phyloP scores from a whole-genome alignment of 92 coral and sea anemone species.

The Porites lobata region DNA sequence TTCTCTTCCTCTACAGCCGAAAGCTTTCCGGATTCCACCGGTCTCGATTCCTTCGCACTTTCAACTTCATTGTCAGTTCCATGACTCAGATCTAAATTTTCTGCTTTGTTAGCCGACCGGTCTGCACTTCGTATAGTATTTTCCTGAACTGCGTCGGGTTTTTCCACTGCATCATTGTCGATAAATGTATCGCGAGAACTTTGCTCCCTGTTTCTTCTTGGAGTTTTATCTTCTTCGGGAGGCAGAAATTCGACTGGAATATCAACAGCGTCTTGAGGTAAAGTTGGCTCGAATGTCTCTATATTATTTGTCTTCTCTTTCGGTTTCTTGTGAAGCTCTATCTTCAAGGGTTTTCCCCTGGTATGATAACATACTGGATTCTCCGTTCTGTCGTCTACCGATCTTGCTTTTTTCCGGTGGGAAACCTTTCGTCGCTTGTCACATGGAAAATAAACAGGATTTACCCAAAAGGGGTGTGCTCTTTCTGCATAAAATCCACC shows the following conservation, averaged over 20 bases:
- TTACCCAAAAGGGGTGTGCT: slow-evolving; percentile 10
- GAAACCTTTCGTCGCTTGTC: slow-evolving; percentile 22
- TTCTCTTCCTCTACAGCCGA: slow-evolving; percentile 24
- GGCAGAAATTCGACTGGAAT: background rate
- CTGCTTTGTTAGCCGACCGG: background rate
- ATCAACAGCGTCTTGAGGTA: slow-evolving; percentile 6
- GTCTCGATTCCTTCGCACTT: background rate
- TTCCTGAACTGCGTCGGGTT: background rate
- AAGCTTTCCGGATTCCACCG: background rate
- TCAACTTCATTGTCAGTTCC: background rate
- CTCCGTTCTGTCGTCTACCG: background rate
- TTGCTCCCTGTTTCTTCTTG: background rate
- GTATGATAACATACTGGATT: background rate
- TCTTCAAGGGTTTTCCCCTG: slow-evolving; percentile 39
- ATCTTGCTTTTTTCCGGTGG: slow-evolving; percentile 27
- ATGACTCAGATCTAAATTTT: background rate
- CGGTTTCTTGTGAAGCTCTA: background rate
- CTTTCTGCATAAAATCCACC: slow-evolving; percentile 30
- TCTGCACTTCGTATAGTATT: background rate
- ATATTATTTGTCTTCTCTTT: background rate
- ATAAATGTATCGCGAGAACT: background rate
- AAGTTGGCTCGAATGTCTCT: slow-evolving; percentile 5
- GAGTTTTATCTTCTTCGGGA: background rate
- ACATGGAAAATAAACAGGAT: slow-evolving; percentile 28
- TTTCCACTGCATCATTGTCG: background rate